Base-by-base conservation (phyloP, 1,140 invertebrate genomes). In the Heliconius melpomene region DNA sequence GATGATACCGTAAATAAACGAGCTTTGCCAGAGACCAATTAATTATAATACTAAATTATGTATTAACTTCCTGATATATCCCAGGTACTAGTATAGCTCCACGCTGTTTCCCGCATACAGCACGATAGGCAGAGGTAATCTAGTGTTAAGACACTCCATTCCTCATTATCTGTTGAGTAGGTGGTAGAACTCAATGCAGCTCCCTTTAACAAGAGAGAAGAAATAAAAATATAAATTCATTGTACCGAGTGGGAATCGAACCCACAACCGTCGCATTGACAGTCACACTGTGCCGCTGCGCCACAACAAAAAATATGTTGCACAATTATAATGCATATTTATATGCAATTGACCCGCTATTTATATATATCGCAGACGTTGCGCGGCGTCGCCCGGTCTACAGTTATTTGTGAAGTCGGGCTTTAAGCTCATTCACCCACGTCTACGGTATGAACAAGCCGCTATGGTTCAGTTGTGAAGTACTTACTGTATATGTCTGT, bases 381-480 rank as follows among this genome's bases (percentile, higher is more conserved):
- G 78, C 57, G 32, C 54, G 79, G 79, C 79, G 79, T 79, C 79
- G 74, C 66, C 54, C 74, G 18, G 79, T 79, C 79, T 79, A 72
- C 72, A 50, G 29, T 20, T 46, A 66, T 60, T 79, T 66, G 54
- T 60, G 77, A 57, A 52, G 46, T 73, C 36, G 32, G 36, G 29
- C 71, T 66, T 26, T 26, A 66, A 66, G 60, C 60, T 66, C 60
- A 66, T 66, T 66, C 60, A 66, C 60, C 60, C 60, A 66, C 13
- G 6, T 66, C 60, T 29, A 23, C n/a, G 23, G 13, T 3, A 13
- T 7, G 60, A 29, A 66, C 26, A 29, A 66, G 23, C 23, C 54
- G 20, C 7, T 66, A 13, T 66, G 26, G 26, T 66, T 11, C 23
- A 29, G 23, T 66, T 29, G 26, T 66, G 13, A 29, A 26, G 3